These are phyloP conservation scores for Drosophila meridionalis DNA, from an alignment of 2,888 invertebrate genomes.

Conservation along the genomic window DNA sequence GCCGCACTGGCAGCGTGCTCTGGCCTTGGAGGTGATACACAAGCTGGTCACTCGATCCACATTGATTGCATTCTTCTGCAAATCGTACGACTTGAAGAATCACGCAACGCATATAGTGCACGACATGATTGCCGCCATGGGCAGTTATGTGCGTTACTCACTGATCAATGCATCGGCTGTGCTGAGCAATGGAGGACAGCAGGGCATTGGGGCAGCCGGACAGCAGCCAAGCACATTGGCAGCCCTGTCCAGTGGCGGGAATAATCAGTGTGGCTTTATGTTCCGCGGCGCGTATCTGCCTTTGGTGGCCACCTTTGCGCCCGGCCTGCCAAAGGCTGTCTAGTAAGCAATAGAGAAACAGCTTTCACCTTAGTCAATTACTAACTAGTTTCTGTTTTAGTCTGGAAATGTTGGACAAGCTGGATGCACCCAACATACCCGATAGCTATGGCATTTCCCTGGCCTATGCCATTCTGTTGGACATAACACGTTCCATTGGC, in stretches of 20 bases:
- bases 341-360: slow-evolving; percentile 89
- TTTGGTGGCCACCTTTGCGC: slow-evolving; percentile 92
- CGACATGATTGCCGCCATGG: slow-evolving; percentile 97
- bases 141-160: slow-evolving; percentile 96
- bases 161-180: slow-evolving; percentile 87
- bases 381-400: slow-evolving; percentile 85
- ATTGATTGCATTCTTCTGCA: slow-evolving; percentile 95
- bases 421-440: slow-evolving; percentile 96
- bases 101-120: slow-evolving; percentile 97
- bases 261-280: slow-evolving; percentile 90
- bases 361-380: slow-evolving; percentile 86
- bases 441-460: slow-evolving; percentile 99
- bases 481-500: slow-evolving; percentile 94
- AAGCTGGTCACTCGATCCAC: slow-evolving; percentile 95
- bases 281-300: slow-evolving; percentile 97
- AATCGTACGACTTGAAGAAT: slow-evolving; percentile 97
- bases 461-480: slow-evolving; percentile 96
- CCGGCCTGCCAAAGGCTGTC: slow-evolving; percentile 94
- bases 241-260: slow-evolving; percentile 85
- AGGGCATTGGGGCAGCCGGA: slow-evolving; percentile 24
- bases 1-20: slow-evolving; percentile 97
- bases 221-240: slow-evolving; percentile 63
- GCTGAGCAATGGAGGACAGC: slow-evolving; percentile 77
- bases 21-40: slow-evolving; percentile 97
- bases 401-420: slow-evolving; percentile 97